phyloP scores from a whole-genome alignment of 2,797 vertebrate genomes.

The Lagothrix lagotricha region DNA sequence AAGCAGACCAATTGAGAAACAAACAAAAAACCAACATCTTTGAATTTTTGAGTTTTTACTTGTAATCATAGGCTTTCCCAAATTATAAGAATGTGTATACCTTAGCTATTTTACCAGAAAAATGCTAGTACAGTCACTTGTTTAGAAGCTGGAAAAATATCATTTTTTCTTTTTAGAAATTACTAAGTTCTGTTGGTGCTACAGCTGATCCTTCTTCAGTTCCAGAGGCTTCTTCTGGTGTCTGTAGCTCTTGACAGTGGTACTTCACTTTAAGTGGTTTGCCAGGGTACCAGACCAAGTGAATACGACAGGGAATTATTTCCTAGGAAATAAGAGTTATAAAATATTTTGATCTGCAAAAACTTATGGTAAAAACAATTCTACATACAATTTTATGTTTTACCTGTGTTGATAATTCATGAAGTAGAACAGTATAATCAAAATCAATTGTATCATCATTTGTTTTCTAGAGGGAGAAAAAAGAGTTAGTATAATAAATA shows the following conservation, averaged over 20 bases:
- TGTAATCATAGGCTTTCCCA: not conserved
- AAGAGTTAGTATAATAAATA: not conserved
- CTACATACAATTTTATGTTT: fast-evolving
- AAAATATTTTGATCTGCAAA: not conserved
- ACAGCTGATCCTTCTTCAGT: conserved; percentile 74
- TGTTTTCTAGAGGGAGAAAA: conserved; percentile 73
- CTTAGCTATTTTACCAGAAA: not conserved
- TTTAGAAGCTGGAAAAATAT: not conserved
- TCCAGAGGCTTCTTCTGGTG: conserved; percentile 74
- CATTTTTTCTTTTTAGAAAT: conserved; percentile 55
- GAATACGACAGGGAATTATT: conserved; percentile 81
- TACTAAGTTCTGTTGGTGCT: not conserved
- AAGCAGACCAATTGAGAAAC: not conserved
- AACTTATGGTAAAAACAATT: not conserved
- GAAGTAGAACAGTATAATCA: conserved; percentile 81
- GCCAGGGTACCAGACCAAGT: conserved; percentile 80
- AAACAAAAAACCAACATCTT: not conserved
- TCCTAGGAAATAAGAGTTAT: conserved; percentile 73
- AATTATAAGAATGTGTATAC: not conserved
- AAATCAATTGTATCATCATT: conserved; percentile 78
- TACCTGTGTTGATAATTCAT: conserved; percentile 85
- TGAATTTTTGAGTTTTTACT: not conserved
- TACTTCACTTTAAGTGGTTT: conserved; percentile 81
- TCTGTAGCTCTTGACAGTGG: conserved; percentile 69
- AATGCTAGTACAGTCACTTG: not conserved